A percentile compares a stretch with the other conserved stretches of the same genome.
These are phyloP conservation scores for Rostratula benghalensis DNA, from an alignment of 2,113 vertebrate species.

Conservation along the genomic window DNA sequence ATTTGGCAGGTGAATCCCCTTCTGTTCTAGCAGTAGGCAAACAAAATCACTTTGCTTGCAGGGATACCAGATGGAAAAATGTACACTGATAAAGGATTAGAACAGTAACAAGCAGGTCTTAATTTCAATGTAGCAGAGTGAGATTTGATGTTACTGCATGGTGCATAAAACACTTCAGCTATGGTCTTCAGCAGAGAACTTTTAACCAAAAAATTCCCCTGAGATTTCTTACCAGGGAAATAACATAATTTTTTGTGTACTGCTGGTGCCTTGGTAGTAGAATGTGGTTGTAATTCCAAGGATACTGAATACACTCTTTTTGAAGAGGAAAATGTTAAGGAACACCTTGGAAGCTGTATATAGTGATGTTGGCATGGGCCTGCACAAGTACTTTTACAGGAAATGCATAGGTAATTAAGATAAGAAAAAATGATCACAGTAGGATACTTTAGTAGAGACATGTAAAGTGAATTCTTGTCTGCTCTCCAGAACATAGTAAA, in stretches of 20 bases:
- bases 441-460: background rate
- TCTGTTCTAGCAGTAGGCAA: background rate
- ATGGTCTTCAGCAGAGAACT: background rate
- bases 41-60: background rate
- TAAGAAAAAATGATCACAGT: background rate
- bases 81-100: background rate
- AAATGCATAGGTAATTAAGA: background rate
- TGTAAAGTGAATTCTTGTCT: background rate
- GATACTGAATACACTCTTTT: background rate
- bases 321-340: background rate
- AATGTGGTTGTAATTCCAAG: background rate
- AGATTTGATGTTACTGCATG: background rate
- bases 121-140: background rate
- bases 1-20: background rate
- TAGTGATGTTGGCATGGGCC: background rate
- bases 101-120: background rate
- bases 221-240: background rate
- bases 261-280: background rate
- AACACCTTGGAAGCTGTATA: background rate
- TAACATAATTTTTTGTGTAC: background rate
- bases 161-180: background rate
- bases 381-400: background rate
- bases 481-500: background rate
- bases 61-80: background rate
- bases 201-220: background rate